Conservation (phyloP, 2,888 invertebrate genomes). For the Eurois occulta region DNA sequence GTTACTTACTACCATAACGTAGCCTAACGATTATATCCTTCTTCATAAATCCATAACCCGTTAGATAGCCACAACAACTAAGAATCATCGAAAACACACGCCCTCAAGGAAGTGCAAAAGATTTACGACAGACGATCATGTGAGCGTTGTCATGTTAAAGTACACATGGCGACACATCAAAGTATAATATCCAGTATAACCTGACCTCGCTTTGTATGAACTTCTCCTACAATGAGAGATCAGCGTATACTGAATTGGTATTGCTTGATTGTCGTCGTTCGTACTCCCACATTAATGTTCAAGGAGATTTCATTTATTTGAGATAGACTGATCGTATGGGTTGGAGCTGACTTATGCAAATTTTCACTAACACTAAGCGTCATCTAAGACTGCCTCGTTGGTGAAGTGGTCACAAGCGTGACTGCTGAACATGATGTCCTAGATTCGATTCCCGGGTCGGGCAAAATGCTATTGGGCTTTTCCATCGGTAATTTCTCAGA, state of each 20-base stretch:
- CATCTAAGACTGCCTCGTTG: too few species aligned
- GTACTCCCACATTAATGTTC: slow-evolving; percentile 10
- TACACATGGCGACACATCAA: too few species aligned
- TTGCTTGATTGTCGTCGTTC: too few species aligned
- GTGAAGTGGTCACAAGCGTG: too few species aligned
- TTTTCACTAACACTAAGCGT: neutral
- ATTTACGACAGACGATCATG: slow-evolving; percentile 30
- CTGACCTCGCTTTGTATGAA: too few species aligned
- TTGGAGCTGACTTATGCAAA: neutral
- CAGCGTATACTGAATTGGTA: too few species aligned
- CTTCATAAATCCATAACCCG: neutral
- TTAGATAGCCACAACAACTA: neutral
- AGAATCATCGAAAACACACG: slow-evolving; percentile 1
- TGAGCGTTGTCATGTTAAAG: slow-evolving; percentile 13
- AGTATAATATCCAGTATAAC: neutral
- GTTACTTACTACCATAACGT: neutral
- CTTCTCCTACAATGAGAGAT: too few species aligned
- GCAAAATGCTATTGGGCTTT: too few species aligned
- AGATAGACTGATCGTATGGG: neutral
- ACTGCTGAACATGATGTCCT: too few species aligned
- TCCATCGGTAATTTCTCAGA: too few species aligned
- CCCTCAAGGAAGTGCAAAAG: slow-evolving; percentile 36
- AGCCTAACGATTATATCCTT: neutral
- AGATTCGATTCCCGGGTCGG: too few species aligned
- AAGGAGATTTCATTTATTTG: slow-evolving; percentile 4